Conservation (phyloP, 2,888 invertebrate species). For the Plagodis pulveraria region DNA sequence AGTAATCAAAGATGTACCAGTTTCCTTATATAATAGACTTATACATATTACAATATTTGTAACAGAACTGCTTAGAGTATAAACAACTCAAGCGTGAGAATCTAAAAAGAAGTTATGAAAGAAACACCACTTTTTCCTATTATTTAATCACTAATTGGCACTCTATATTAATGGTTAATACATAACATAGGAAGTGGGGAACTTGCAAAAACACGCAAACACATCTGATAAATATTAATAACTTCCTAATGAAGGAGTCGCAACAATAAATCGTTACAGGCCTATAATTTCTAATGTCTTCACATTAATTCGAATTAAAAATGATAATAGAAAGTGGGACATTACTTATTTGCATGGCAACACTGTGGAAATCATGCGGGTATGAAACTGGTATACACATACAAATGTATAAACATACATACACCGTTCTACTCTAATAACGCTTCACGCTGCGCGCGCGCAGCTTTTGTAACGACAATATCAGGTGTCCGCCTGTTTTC, state of each 20-base stretch:
- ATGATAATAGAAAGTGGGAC: constrained; percentile 59
- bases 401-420: constrained; percentile 24
- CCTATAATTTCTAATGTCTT: constrained; percentile 41
- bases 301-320: constrained; percentile 39
- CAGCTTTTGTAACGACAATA: constrained; percentile 46
- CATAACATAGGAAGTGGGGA: constrained; percentile 17
- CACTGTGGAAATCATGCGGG: constrained; percentile 51
- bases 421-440: constrained; percentile 65
- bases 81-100: constrained; percentile 5
- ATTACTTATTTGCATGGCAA: constrained; percentile 56
- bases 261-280: constrained; percentile 26
- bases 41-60: constrained; percentile 2
- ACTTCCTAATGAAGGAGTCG: constrained; percentile 30
- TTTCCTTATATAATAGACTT: too few species aligned
- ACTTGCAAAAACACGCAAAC: constrained; percentile 17
- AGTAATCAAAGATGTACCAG: too few species aligned
- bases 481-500: constrained; percentile 46
- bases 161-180: constrained; percentile 7
- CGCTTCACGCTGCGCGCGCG: constrained; percentile 61
- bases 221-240: constrained; percentile 24
- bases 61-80: constrained; percentile 2
- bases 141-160: constrained; percentile 12
- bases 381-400: constrained; percentile 38
- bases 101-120: constrained; percentile 5
- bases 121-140: constrained; percentile 2